These are phyloP conservation scores for Phaonia tiefii DNA, from an alignment of 2,888 invertebrate genomes.

Conservation along the genomic window DNA sequence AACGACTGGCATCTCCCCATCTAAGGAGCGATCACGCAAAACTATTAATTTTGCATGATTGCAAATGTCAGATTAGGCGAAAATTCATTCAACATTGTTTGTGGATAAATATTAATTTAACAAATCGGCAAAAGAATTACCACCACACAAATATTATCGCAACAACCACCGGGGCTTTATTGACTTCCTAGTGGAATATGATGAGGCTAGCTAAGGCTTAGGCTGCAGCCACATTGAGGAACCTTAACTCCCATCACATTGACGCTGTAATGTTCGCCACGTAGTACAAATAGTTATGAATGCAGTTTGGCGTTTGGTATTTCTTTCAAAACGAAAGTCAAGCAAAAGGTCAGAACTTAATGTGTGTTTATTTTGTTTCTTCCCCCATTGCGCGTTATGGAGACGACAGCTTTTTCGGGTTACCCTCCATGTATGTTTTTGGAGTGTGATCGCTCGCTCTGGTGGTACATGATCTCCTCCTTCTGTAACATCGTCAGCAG, in stretches of 20 bases:
- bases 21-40: conserved; percentile 66
- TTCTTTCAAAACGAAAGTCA: conserved; percentile 59
- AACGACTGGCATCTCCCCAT: conserved; percentile 36
- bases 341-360: conserved; percentile 66
- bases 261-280: not conserved
- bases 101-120: conserved; percentile 68
- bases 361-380: conserved; percentile 53
- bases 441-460: conserved; percentile 1
- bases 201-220: not conserved
- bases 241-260: not conserved
- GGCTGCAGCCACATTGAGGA: not conserved
- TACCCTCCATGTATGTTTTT: conserved; percentile 39
- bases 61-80: conserved; percentile 67
- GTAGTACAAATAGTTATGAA: conserved; percentile 17
- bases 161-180: conserved; percentile 16
- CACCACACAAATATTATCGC: not conserved
- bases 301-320: conserved; percentile 40
- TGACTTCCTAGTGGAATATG: conserved; percentile 62
- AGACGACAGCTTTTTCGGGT: conserved; percentile 46
- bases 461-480: conserved; percentile 24
- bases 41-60: conserved; percentile 68
- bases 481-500: conserved; percentile 32
- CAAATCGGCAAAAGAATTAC: conserved; percentile 68
- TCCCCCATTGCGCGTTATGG: conserved; percentile 1
- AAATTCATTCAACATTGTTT: conserved; percentile 64